Base-by-base conservation (phyloP, 1,140 invertebrate species). In the Galleria mellonella region DNA sequence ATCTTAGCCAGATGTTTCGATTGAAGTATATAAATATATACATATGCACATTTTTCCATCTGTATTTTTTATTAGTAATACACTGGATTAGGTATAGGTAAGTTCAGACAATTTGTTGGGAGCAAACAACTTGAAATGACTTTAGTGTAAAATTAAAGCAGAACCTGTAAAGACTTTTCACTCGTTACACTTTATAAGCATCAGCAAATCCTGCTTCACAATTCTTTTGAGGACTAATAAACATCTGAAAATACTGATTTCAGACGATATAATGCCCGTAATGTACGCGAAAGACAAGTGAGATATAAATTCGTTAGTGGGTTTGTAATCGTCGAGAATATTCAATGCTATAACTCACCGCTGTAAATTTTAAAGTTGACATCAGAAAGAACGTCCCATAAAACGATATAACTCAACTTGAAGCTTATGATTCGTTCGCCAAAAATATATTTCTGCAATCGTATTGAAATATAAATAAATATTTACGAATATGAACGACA, bases 281-380 rank as follows among this genome's bases (percentile, higher is more conserved):
- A 66, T 72, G 68, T 52, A 57, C 55, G 46, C 63, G 46, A 67
- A 69, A 79, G 69, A 73, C 73, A 69, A 71, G 62, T 55, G 59
- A 52, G 44, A 66, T 66, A 81, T 84, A 83, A 83, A 84, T 84
- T 81, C 67, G 76, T 84, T 81, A 72, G 68, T 74, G 70, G 63
- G 62, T 62, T 45, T 79, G 72, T 77, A 83, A 77, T 83, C 81
- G 69, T 82, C 78, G 65, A 46, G 52, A 79, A 76, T 69, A 72
- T 63, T 63, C 70, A 59, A 41, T 52, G 52, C 70, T 62, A 79
- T 79, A 78, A 74, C 59, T 82, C 67, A 84, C 66, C 13, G 52
- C 59, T 63, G 65, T 84, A 84, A 78, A 81, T 84, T 81, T 78
- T 73, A 81, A 84, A 84, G 81, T 84, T 84, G 81, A 84, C 77